Percentiles rank a stretch among this genome's conserved stretches.
Evolutionary conservation across 2,113 vertebrate genomes (phyloP).

Genomic region (cattle (Bos taurus)): ARS-UCD2.0 NC_037335.1:30206001-30206500

Average conservation of each 20-base stretch:
- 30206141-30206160: not conserved
- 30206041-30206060: not conserved
- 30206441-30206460: not conserved
- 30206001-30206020: not conserved
- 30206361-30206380: not conserved
- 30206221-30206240: not conserved
- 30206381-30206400: not conserved
- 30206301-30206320: not conserved
- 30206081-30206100: not conserved
- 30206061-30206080: not conserved
- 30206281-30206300: not conserved
- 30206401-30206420: not conserved
- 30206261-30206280: not conserved
- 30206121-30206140: not conserved
- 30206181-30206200: not conserved
- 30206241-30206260: not conserved
- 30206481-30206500: not conserved
- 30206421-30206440: fast-evolving
- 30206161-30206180: not conserved
- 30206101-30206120: not conserved
- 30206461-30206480: not conserved
- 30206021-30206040: not conserved
- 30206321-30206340: not conserved
- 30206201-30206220: not conserved
- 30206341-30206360: not conserved